phyloP scores from a whole-genome alignment of 2,888 invertebrate genomes.

The Galerucella pusilla region DNA sequence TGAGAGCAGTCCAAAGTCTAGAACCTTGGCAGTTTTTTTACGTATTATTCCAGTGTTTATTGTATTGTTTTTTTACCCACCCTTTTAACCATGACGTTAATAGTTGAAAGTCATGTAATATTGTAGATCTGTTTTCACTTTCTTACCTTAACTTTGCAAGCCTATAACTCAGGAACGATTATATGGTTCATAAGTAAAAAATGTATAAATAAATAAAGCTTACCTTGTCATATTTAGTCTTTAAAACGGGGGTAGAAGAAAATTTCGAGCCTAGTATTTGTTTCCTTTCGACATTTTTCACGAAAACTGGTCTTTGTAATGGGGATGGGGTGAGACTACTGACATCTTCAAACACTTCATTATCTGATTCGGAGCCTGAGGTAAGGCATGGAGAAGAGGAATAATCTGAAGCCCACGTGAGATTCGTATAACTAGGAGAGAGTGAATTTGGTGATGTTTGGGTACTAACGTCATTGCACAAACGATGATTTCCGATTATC shows the following conservation, averaged over 20 bases:
- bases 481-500: conserved; percentile 44
- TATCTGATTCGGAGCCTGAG: conserved; percentile 57
- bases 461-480: conserved; percentile 51
- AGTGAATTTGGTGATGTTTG: conserved; percentile 62
- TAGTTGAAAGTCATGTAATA: too few species aligned
- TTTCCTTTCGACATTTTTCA: conserved; percentile 45
- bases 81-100: too few species aligned
- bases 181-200: too few species aligned
- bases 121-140: too few species aligned
- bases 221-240: conserved; percentile 59
- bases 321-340: conserved; percentile 12
- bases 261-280: conserved; percentile 61
- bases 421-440: conserved; percentile 65
- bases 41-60: too few species aligned
- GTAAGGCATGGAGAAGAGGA: conserved; percentile 58
- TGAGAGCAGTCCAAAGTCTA: too few species aligned
- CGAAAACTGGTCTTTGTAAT: conserved; percentile 7
- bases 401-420: conserved; percentile 64
- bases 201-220: conserved; percentile 32
- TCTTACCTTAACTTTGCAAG: too few species aligned
- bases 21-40: too few species aligned
- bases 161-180: too few species aligned
- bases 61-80: too few species aligned
- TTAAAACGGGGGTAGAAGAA: conserved; percentile 64
- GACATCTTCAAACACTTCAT: conserved; percentile 53